A percentile compares a stretch with the other conserved stretches of the same genome.
Evolutionary conservation across 2,888 invertebrate genomes (phyloP).

Genomic region (Synanthedon vespiformis): DNA sequence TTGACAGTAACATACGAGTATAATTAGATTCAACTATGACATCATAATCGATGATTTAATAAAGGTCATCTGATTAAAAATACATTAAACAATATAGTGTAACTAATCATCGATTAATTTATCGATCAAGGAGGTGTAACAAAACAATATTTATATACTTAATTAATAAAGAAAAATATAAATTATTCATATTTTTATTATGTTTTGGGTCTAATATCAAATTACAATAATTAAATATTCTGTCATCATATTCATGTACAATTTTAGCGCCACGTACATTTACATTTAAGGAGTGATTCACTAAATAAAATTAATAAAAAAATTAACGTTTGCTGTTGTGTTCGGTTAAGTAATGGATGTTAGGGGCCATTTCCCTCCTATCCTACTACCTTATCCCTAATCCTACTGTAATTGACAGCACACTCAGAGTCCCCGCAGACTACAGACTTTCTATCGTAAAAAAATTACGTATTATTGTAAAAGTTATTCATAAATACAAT

Average conservation of each 20-base stretch:
- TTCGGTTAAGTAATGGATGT: too few species aligned
- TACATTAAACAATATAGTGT: too few species aligned
- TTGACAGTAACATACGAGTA: too few species aligned
- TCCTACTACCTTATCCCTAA: too few species aligned
- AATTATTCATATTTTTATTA: constrained; percentile 10
- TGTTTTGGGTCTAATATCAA: not conserved
- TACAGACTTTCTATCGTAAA: too few species aligned
- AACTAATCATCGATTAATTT: not conserved
- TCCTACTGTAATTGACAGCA: too few species aligned
- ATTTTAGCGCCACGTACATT: not conserved
- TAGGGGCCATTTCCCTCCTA: too few species aligned
- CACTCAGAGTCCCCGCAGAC: too few species aligned
- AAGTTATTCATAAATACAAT: too few species aligned
- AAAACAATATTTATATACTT: constrained; percentile 2
- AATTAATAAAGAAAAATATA: constrained; percentile 2
- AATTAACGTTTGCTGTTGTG: too few species aligned
- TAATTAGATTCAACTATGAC: not conserved
- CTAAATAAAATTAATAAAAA: too few species aligned
- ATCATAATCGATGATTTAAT: not conserved
- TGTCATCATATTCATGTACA: not conserved
- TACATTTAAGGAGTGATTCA: not conserved
- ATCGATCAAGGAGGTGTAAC: not conserved
- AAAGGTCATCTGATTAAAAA: not conserved
- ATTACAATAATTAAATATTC: not conserved
- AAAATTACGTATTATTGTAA: too few species aligned